Evolutionary conservation across 2,113 vertebrate genomes (phyloP).

Genomic region (Erinaceus europaeus): DNA sequence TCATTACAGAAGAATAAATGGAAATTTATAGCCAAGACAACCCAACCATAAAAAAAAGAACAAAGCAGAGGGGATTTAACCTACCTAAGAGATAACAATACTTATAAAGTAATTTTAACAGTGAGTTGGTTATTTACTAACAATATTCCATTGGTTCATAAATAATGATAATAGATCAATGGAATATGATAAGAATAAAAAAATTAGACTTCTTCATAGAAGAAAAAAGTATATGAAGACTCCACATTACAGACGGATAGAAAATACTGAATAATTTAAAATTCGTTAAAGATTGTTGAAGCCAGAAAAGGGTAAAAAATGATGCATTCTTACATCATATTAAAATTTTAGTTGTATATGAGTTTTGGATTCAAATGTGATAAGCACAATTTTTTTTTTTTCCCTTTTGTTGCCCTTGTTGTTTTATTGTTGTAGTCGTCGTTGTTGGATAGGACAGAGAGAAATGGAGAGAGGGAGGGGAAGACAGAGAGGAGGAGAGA

Average conservation of each 20-base stretch:
- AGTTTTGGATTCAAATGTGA: background rate
- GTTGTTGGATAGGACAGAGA: no score
- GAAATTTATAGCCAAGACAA: background rate
- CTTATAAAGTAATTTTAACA: background rate
- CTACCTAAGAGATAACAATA: background rate
- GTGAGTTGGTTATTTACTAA: background rate
- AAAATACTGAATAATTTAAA: conserved; percentile 4
- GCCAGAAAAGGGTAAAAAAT: background rate
- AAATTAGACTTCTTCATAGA: background rate
- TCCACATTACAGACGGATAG: background rate
- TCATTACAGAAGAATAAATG: background rate
- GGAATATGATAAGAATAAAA: background rate
- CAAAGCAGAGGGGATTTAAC: background rate
- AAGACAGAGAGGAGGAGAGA: no score
- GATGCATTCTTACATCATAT: background rate
- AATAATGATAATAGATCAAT: background rate
- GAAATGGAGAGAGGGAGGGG: no score
- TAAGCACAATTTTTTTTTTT: no score
- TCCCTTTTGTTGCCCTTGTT: no score
- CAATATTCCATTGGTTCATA: background rate
- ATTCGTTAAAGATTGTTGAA: background rate
- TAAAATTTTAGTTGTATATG: background rate
- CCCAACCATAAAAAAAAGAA: background rate
- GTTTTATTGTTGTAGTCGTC: no score
- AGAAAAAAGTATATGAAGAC: background rate